Base-by-base conservation (phyloP, 2,113 vertebrate species). In the Anolis carolinensis region DNA sequence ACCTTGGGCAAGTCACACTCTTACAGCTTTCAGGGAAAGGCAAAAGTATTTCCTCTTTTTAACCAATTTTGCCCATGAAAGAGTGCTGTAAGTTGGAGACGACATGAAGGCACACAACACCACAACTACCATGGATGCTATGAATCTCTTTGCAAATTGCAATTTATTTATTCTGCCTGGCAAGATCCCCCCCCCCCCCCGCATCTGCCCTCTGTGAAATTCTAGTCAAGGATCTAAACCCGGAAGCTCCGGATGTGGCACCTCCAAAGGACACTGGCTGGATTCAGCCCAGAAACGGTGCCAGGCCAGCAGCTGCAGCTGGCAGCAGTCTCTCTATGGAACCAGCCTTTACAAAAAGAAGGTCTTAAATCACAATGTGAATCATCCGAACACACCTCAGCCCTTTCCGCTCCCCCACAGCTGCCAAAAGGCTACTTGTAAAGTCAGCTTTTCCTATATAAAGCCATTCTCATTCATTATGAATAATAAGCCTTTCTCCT, bases 231-330 rank as follows among this genome's bases (percentile, higher is more conserved):
- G 65, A 55, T 85, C 5, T 55, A 71, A 65, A 30, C 70, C 14
- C 44, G 23, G 30, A 79, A 36, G 32, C 71, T 75, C 71, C 23
- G 39, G 36, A 65, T 36, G 44, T 65, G 59, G 2, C 25, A 48
- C 30, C 5, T 62, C 55, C 39, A 86, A 86, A 65, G 59, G 78
- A 74, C 39, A 75, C 16, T 75, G 59, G 80, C 52, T 3, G 0
- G 83, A 86, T 82, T 86, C 82, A 89, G 48, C 86, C 90, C 52
- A 30, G 0, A 80, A 32, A 89, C 62, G 73, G 70, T 88, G 52
- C 23, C 10, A 48, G 82, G 14, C 39, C 84, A 76, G 90, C 84
- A 73, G 88, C 89, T 75, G 85, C 32, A 73, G 81, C 21, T 81
- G 83, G 87, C 75, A 84, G 86, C 74, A 23, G 81, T n/a, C 62